Evolutionary conservation across 1,140 invertebrate species (phyloP).

Genomic region (Drosophila albomicans): DNA sequence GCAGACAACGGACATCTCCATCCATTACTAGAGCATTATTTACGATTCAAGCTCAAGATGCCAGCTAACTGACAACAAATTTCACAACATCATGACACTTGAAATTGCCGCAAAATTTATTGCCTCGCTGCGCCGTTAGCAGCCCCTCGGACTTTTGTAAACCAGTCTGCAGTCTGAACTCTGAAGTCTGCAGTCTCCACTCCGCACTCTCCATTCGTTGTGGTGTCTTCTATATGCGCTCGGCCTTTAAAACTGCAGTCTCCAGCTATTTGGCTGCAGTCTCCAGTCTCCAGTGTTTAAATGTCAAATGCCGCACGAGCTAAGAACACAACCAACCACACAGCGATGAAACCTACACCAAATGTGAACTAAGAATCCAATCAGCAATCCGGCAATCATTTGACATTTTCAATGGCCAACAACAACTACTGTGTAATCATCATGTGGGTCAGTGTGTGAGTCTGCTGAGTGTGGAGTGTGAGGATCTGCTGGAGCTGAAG

Average conservation of each 20-base stretch:
- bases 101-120: slow-evolving; percentile 74
- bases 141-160: slow-evolving; percentile 34
- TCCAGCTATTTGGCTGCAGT: not conserved
- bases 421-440: not conserved
- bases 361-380: slow-evolving; percentile 66
- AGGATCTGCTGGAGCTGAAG: slow-evolving; percentile 17
- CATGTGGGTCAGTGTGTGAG: slow-evolving; percentile 57
- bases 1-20: slow-evolving; percentile 33
- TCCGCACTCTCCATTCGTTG: too few relatives aligned
- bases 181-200: slow-evolving; percentile 1
- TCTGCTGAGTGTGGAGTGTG: slow-evolving; percentile 1
- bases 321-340: slow-evolving; percentile 51
- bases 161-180: slow-evolving; percentile 42
- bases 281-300: slow-evolving; percentile 37
- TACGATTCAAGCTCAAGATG: slow-evolving; percentile 82
- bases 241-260: slow-evolving; percentile 14
- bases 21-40: slow-evolving; percentile 73
- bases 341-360: slow-evolving; percentile 48
- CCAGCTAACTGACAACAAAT: slow-evolving; percentile 67
- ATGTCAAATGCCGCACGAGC: slow-evolving; percentile 74
- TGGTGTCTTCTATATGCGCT: not conserved
- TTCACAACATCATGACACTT: slow-evolving; percentile 68
- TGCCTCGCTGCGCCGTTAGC: slow-evolving; percentile 52
- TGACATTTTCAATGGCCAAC: slow-evolving; percentile 62
- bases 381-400: slow-evolving; percentile 43